Percentiles rank a stretch among this genome's conserved stretches.
phyloP scores from a whole-genome alignment of 2,113 vertebrate genomes.

The Ochotona princeps region DNA sequence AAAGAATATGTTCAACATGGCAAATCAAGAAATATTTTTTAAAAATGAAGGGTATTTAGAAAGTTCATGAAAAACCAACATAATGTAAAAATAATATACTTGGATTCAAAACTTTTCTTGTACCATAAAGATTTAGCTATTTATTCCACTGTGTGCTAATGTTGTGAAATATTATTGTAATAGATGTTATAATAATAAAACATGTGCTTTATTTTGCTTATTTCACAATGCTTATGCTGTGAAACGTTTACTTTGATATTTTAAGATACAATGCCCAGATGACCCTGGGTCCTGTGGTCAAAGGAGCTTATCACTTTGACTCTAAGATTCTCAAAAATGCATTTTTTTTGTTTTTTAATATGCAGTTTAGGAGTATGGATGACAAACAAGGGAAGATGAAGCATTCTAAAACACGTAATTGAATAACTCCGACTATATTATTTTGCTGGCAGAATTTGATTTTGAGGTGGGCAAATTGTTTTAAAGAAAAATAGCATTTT shows the following conservation, averaged over 20 bases:
- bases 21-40: not conserved
- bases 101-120: no score
- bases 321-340: not conserved
- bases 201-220: no score
- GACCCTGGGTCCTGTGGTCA: not conserved
- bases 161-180: no score
- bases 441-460: not conserved
- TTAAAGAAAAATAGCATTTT: constrained; percentile 8
- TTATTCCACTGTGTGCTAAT: no score
- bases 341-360: no score
- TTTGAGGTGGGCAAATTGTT: constrained; percentile 7
- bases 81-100: no score
- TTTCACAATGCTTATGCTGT: no score
- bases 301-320: not conserved
- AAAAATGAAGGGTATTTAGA: not conserved
- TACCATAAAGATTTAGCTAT: no score
- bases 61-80: no score
- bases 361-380: not conserved
- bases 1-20: not conserved
- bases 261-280: not conserved
- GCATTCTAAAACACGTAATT: not conserved
- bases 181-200: not conserved
- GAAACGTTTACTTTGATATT: not conserved
- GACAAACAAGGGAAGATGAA: not conserved
- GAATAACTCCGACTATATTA: not conserved